Evolutionary conservation across 2,888 invertebrate genomes (phyloP).

Genomic region (Diaperis boleti): DNA sequence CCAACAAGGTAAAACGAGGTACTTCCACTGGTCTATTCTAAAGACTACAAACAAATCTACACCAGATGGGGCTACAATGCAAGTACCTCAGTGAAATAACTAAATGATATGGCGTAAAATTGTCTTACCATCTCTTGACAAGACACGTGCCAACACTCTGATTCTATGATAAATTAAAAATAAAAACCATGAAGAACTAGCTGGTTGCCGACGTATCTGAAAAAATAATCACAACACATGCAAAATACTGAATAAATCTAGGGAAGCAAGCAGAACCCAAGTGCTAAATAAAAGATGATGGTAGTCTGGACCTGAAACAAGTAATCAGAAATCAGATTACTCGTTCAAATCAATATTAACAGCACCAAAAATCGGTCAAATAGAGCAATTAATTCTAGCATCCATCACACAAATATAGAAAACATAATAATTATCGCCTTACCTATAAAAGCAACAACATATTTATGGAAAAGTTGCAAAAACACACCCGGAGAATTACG

Average conservation of each 20-base stretch:
- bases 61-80: constrained; percentile 14
- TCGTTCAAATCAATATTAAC: constrained; percentile 49
- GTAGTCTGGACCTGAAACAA: constrained; percentile 55
- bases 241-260: constrained; percentile 39
- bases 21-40: constrained; percentile 15
- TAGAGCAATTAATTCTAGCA: constrained; percentile 40
- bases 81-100: constrained; percentile 11
- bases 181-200: constrained; percentile 28
- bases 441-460: constrained; percentile 31
- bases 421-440: constrained; percentile 32
- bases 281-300: constrained; percentile 44
- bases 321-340: constrained; percentile 57
- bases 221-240: constrained; percentile 43
- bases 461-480: constrained; percentile 15
- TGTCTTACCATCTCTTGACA: constrained; percentile 21
- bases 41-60: constrained; percentile 5
- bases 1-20: not conserved
- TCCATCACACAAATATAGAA: constrained; percentile 33
- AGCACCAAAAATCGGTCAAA: constrained; percentile 25
- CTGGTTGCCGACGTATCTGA: constrained; percentile 32
- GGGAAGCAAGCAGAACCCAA: constrained; percentile 45
- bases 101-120: constrained; percentile 4
- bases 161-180: constrained; percentile 30
- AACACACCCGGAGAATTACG: constrained; percentile 28
- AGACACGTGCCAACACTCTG: constrained; percentile 3